These are phyloP conservation scores for Drosophila mulleri DNA, from an alignment of 2,888 invertebrate species.

Conservation along the genomic window DNA sequence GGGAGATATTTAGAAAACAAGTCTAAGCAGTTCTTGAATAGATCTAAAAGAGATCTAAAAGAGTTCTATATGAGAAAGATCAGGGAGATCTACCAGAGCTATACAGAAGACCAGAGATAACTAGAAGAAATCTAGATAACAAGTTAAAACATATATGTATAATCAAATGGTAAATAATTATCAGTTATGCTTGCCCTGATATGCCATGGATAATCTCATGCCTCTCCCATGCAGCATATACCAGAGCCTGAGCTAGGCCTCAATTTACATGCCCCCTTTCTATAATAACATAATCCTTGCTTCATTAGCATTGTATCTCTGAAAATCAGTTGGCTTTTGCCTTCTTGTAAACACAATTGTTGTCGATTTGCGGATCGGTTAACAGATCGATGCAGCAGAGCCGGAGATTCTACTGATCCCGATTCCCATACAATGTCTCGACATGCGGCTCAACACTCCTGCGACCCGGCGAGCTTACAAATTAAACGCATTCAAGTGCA, in stretches of 20 bases:
- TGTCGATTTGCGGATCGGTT: neutral
- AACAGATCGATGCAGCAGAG: constrained; percentile 1
- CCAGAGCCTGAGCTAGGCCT: neutral
- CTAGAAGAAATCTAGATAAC: neutral
- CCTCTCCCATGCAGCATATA: no score
- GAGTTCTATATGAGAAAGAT: neutral
- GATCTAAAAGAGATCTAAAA: neutral
- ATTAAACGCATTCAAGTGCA: constrained; percentile 81
- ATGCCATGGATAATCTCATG: no score
- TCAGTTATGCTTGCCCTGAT: no score
- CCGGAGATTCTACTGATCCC: constrained; percentile 7
- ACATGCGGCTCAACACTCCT: constrained; percentile 34
- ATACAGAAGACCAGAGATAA: no score
- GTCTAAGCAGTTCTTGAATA: neutral
- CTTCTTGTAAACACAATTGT: constrained; percentile 2
- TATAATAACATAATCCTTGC: constrained; percentile 9
- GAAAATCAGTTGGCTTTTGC: neutral
- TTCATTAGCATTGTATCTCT: constrained; percentile 6
- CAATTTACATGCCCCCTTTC: neutral
- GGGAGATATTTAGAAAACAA: neutral
- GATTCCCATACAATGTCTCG: constrained; percentile 17
- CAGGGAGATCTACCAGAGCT: no score
- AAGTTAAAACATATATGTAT: neutral
- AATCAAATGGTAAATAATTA: no score
- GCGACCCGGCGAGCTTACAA: constrained; percentile 63